Evolutionary conservation across 2,888 invertebrate genomes (phyloP).

Genomic region (Ophioninae sp.): DNA sequence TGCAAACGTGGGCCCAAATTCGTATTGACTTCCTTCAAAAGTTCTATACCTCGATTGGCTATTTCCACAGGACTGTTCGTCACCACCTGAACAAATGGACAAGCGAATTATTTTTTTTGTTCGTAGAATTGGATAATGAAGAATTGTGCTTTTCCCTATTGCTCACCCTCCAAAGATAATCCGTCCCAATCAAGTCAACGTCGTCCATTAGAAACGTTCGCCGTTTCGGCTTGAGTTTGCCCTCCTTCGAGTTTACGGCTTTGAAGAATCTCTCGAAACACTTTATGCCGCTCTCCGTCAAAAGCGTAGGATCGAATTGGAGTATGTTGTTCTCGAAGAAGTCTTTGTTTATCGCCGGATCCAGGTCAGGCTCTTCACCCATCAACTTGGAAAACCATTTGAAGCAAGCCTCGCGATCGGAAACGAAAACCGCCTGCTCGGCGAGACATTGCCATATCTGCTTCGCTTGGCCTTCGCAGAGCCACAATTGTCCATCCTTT

Average conservation of each 20-base stretch:
- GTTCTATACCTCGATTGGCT: constrained; percentile 94
- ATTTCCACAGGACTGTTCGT: constrained; percentile 96
- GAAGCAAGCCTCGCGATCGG: constrained; percentile 98
- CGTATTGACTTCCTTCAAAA: constrained; percentile 96
- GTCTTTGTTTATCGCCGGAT: constrained; percentile 96
- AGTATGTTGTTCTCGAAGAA: constrained; percentile 98
- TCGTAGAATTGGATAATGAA: not conserved
- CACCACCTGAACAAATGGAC: constrained; percentile 84
- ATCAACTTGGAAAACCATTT: constrained; percentile 98
- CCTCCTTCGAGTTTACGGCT: constrained; percentile 97
- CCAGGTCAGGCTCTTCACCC: constrained; percentile 98
- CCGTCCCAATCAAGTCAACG: constrained; percentile 96
- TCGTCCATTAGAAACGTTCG: constrained; percentile 94
- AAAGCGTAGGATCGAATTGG: constrained; percentile 93
- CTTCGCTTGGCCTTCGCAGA: constrained; percentile 98
- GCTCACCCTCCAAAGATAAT: constrained; percentile 96
- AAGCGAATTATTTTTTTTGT: not conserved
- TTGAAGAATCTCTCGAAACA: constrained; percentile 94
- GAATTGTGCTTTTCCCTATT: not conserved
- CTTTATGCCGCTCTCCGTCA: constrained; percentile 98
- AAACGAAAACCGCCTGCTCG: constrained; percentile 94
- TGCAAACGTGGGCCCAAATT: constrained; percentile 94
- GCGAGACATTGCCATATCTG: constrained; percentile 98
- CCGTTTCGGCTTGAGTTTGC: constrained; percentile 93
- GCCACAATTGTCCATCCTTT: constrained; percentile 96